Base-by-base conservation (phyloP, 2,797 vertebrate species). In the Tarsius wallacei region DNA sequence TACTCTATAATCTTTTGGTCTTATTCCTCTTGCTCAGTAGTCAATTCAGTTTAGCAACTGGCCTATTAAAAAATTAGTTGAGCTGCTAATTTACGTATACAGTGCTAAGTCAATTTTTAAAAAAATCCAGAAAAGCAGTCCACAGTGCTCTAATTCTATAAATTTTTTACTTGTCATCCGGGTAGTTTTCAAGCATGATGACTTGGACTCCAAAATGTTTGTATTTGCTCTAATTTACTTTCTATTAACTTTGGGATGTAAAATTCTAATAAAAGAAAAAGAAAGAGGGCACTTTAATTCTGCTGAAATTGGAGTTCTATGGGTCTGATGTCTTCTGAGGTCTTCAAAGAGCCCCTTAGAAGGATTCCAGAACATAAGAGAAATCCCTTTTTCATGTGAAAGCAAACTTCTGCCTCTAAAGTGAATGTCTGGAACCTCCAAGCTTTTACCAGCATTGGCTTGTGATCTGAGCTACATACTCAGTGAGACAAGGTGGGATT, bases 391-490 rank as follows among this genome's bases (percentile, higher is more conserved):
- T 89, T 94, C 42, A 82, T 70, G 42, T 77, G 88, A 92, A 93
- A 95, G 87, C 26, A 94, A 96, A 87, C 57, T 94, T 93, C 51
- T 85, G 55, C n/a, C 42, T 90, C 42, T 53, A 83, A 88, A 55
- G 8, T 87, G 47, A 80, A 49, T 68, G 12, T 91, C 85, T 68
- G 86, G 93, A 95, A 86, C 63, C 28, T 92, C 66, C 70, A n/a
- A 89, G 51, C 80, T 90, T 88, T 97, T 84, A 26, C 88, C 70
- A 90, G 49, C 26, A 51, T 90, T 90, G 91, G 85, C 53, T 97
- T 97, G 31, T 64, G 47, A 97, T 95, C 91, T 96, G 59, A 95
- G 53, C 7, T 92, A 83, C 64, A 92, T 21, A 73, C 70, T 86
- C 73, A 89, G 64, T 73, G 28, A 96, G 76, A 92, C 63, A 94